A percentile compares a stretch with the other conserved stretches of the same genome.
Conservation (phyloP, 1,140 invertebrate genomes). For the Drosophila carrolli region DNA sequence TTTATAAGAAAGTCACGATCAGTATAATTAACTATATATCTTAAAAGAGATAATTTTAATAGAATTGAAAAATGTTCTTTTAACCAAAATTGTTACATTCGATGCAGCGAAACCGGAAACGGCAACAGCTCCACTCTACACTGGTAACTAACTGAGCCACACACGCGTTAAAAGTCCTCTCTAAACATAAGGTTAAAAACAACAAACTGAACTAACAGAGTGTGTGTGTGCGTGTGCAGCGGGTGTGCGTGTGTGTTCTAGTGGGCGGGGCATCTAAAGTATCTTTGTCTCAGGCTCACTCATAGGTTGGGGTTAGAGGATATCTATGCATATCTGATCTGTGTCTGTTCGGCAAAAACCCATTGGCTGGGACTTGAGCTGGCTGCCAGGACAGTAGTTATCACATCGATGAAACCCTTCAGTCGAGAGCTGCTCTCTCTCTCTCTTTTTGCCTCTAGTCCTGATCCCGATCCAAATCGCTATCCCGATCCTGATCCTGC, state of each 20-base stretch:
- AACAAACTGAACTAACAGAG: slow-evolving; percentile 36
- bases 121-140: slow-evolving; percentile 10
- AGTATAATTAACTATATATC: too few relatives aligned
- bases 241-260: slow-evolving; percentile 14
- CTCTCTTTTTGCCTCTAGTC: slow-evolving; percentile 2
- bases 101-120: slow-evolving; percentile 12
- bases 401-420: slow-evolving; percentile 61
- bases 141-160: neutral
- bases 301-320: slow-evolving; percentile 49
- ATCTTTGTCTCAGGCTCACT: slow-evolving; percentile 70
- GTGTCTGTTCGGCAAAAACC: slow-evolving; percentile 1
- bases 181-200: slow-evolving; percentile 28
- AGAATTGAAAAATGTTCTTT: too few relatives aligned
- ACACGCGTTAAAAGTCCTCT: slow-evolving; percentile 19
- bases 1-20: too few relatives aligned
- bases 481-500: neutral
- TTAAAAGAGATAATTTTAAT: too few relatives aligned
- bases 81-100: neutral
- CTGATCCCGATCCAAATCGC: slow-evolving; percentile 1
- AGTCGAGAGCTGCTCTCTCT: slow-evolving; percentile 25
- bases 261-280: slow-evolving; percentile 41
- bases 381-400: slow-evolving; percentile 48
- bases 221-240: slow-evolving; percentile 1
- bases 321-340: slow-evolving; percentile 12
- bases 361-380: slow-evolving; percentile 26